A percentile compares a stretch with the other conserved stretches of the same genome.
phyloP scores from a whole-genome alignment of 2,797 vertebrate species.

The Pseudochirops cupreus region DNA sequence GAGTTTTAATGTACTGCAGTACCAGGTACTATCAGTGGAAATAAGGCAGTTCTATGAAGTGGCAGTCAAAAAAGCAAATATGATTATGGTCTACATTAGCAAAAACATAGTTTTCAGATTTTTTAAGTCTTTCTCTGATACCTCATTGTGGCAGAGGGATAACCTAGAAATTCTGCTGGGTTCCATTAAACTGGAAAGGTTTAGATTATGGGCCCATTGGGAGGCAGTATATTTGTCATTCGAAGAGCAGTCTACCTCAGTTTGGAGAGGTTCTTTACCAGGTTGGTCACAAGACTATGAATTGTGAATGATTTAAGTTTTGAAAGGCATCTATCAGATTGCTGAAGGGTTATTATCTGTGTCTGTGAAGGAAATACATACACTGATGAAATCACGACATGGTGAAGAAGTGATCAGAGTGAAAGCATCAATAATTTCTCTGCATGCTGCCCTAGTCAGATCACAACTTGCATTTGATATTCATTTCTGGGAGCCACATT shows the following conservation, averaged over 20 bases:
- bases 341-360: neutral
- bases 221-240: neutral
- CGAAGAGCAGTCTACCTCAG: neutral
- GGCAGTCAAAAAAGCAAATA: neutral
- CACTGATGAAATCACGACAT: neutral
- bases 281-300: neutral
- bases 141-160: neutral
- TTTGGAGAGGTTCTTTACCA: neutral
- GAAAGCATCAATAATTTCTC: neutral
- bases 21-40: neutral
- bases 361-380: neutral
- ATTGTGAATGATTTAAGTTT: neutral
- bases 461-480: neutral
- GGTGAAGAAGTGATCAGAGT: neutral
- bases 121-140: neutral
- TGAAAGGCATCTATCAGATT: neutral
- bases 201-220: neutral
- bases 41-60: neutral
- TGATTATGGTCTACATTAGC: neutral
- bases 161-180: neutral
- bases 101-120: neutral
- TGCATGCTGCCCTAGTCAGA: neutral
- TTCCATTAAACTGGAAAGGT: neutral
- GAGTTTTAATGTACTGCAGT: neutral
- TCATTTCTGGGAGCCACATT: neutral